A percentile compares a stretch with the other conserved stretches of the same genome.
These are phyloP conservation scores for Oreochromis grahami DNA, from an alignment of 2,797 vertebrate species.

Conservation along the genomic window DNA sequence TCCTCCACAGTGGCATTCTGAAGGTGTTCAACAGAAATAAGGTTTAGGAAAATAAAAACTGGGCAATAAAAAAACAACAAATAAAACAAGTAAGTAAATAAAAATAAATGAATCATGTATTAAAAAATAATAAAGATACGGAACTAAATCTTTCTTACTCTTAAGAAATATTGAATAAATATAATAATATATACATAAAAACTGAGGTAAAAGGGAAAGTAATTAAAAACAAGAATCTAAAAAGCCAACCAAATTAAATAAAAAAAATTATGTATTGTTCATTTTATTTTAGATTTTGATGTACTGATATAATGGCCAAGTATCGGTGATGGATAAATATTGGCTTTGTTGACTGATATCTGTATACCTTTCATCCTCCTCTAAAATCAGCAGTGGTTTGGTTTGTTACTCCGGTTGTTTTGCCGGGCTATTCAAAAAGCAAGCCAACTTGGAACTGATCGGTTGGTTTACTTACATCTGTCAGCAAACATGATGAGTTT, in stretches of 20 bases:
- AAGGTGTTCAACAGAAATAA: background rate
- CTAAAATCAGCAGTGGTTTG: background rate
- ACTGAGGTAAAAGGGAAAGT: background rate
- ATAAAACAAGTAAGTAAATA: background rate
- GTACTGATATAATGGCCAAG: background rate
- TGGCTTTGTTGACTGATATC: background rate
- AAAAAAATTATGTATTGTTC: background rate
- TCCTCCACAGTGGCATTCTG: background rate
- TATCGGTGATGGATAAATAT: background rate
- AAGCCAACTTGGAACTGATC: background rate
- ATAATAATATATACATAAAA: background rate
- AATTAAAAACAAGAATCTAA: background rate
- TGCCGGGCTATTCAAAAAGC: background rate
- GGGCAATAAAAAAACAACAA: background rate
- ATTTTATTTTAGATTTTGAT: background rate
- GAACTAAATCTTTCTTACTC: background rate
- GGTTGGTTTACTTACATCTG: background rate
- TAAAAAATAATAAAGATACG: background rate
- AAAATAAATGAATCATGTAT: background rate
- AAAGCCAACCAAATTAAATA: background rate
- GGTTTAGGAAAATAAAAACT: background rate
- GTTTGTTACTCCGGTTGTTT: background rate
- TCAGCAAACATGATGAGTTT: background rate
- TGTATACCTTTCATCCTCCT: too few species aligned
- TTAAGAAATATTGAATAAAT: background rate